These are phyloP conservation scores for Amblyjoppa proteus DNA, from an alignment of 2,888 invertebrate genomes.

Conservation along the genomic window DNA sequence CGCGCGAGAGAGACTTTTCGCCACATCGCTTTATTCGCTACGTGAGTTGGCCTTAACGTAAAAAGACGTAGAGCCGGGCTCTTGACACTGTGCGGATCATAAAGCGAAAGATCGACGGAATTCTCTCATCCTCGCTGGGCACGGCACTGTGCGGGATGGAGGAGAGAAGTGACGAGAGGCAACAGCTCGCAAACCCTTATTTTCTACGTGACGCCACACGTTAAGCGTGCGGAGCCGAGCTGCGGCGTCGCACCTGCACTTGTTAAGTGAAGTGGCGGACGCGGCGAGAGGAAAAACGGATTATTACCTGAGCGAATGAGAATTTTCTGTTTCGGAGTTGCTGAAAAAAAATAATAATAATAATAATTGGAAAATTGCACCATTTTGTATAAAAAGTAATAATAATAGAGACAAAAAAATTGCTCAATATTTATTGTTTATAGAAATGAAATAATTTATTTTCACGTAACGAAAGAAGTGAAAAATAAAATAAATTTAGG, in stretches of 20 bases:
- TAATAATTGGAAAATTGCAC: neutral
- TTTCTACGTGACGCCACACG: constrained; percentile 39
- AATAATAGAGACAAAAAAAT: neutral
- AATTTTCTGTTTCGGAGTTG: neutral
- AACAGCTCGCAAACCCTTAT: constrained; percentile 42
- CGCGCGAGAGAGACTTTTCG: neutral
- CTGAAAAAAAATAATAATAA: neutral
- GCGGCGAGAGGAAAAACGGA: neutral
- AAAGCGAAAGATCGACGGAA: constrained; percentile 29
- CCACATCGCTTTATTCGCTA: constrained; percentile 29
- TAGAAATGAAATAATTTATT: too few relatives aligned
- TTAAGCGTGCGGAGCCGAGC: constrained; percentile 41
- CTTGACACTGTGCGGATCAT: constrained; percentile 23
- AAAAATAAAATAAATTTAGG: too few relatives aligned
- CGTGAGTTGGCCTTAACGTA: constrained; percentile 21
- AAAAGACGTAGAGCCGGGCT: constrained; percentile 4
- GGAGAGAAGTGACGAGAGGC: constrained; percentile 15
- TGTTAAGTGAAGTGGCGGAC: constrained; percentile 43
- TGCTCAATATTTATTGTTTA: too few relatives aligned
- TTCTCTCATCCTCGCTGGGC: neutral
- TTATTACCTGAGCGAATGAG: constrained; percentile 7
- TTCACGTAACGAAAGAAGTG: too few relatives aligned
- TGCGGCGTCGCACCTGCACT: constrained; percentile 54
- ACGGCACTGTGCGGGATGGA: neutral
- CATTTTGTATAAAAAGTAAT: too few relatives aligned